Base-by-base conservation (phyloP, 2,113 vertebrate genomes). In the Malurus cyaneus region DNA sequence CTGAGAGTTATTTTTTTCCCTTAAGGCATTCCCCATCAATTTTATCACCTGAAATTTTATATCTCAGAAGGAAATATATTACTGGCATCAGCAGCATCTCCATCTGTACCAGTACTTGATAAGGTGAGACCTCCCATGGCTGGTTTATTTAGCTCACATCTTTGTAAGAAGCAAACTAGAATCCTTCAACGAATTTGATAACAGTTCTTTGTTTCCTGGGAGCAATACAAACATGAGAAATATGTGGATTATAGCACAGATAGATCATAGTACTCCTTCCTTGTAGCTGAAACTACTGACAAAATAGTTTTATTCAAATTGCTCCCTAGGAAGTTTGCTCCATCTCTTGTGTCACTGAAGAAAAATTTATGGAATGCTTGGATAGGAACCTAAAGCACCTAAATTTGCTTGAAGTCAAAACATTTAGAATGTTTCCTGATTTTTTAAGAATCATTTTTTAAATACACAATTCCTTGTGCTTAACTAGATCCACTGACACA, bases 1-100 rank as follows among this genome's bases (percentile, higher is more conserved):
- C 4, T 70, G 15, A 10, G 29, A 2, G 2, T 1, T 62, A 11
- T 6, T 18, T 26, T 23, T 20, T 24, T 4, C 2, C 4, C 12
- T 47, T 66, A 64, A 60, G 9, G 26, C n/a, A 67, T 46, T 73
- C 10, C 14, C 19, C 64, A 59, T n/a, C 6, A n/a, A 44, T 77
- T 74, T 78, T 80, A 56, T 86, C 12, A 56, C 16, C 13, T 52
- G 5, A 72, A 25, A 3, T 66, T 77, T 88, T 80, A 31, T 17
- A 64, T 41, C 19, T 28, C 41, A 71, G 41, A 71, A 83, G 9
- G 28, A 86, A 72, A 12, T 29, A 61, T 7, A 23, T 62, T 25
- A 60, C 54, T 83, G 36, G 18, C 94, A 93, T 49, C 50, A 77
- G 31, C 21, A 44, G 4, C 28, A 41, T 49, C 36, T 72, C 8